These are phyloP conservation scores for Epistrophe eligans DNA, from an alignment of 2,888 invertebrate species.

Conservation along the genomic window DNA sequence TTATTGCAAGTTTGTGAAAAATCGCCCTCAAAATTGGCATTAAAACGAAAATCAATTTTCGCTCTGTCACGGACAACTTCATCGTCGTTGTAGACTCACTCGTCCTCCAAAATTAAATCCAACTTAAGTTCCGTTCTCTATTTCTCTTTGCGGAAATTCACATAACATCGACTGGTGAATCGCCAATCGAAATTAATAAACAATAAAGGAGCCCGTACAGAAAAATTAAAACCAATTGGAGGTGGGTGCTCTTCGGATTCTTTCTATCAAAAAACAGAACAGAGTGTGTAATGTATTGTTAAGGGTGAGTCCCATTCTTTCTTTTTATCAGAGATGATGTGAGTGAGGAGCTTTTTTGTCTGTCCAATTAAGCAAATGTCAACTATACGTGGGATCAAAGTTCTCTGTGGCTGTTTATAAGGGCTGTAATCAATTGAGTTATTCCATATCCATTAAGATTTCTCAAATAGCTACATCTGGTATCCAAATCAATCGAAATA, in stretches of 20 bases:
- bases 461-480: background rate
- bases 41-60: slow-evolving; percentile 67
- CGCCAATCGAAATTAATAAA: slow-evolving; percentile 27
- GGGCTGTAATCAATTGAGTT: background rate
- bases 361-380: slow-evolving; percentile 50
- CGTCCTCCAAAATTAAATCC: slow-evolving; percentile 25
- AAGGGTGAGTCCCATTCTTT: slow-evolving; percentile 57
- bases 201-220: background rate
- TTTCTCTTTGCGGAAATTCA: slow-evolving; percentile 7
- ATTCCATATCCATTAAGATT: background rate
- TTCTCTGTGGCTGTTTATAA: background rate
- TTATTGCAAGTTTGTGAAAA: slow-evolving; percentile 26
- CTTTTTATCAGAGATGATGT: slow-evolving; percentile 42
- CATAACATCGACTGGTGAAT: background rate
- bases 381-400: slow-evolving; percentile 22
- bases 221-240: slow-evolving; percentile 15
- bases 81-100: slow-evolving; percentile 36
- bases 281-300: slow-evolving; percentile 50
- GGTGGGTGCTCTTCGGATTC: slow-evolving; percentile 18
- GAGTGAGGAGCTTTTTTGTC: slow-evolving; percentile 13
- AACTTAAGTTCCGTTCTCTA: slow-evolving; percentile 23
- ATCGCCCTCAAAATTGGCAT: slow-evolving; percentile 27
- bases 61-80: slow-evolving; percentile 64
- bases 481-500: background rate
- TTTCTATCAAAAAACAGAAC: slow-evolving; percentile 17